Conservation (phyloP, 2,888 invertebrate genomes). For the Rotaria magnacalcarata region DNA sequence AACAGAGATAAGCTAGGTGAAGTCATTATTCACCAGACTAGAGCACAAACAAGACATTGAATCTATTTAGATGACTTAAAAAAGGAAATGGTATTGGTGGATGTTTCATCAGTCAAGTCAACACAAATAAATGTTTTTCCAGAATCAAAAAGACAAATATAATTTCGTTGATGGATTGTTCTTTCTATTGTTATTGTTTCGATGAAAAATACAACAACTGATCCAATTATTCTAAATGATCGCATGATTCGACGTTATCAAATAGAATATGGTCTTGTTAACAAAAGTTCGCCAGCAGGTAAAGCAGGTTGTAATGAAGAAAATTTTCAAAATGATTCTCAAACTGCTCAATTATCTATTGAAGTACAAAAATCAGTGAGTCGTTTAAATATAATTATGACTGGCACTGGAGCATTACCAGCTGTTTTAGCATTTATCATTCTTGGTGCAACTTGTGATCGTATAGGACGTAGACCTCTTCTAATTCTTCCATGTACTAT, state of each 20-base stretch:
- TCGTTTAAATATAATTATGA: neutral
- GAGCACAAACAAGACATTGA: neutral
- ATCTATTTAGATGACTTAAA: neutral
- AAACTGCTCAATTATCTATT: too few species aligned
- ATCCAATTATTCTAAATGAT: neutral
- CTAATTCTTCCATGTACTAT: neutral
- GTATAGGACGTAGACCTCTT: neutral
- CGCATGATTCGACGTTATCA: neutral
- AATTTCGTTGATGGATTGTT: neutral
- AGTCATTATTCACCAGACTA: neutral
- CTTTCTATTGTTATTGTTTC: neutral
- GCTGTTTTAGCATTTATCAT: neutral
- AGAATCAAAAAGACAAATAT: neutral
- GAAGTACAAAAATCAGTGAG: neutral
- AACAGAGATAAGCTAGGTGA: neutral
- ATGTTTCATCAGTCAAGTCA: neutral
- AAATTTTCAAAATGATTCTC: neutral
- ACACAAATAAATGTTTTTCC: neutral
- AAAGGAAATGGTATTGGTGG: neutral
- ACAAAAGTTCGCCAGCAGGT: neutral
- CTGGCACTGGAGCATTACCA: neutral
- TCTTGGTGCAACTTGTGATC: conserved; percentile 19
- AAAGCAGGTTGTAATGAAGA: neutral
- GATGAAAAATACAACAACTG: neutral
- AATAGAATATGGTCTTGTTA: neutral